These are phyloP conservation scores for Tribolium castaneum DNA, from an alignment of 1,140 invertebrate species.

Conservation along the genomic window DNA sequence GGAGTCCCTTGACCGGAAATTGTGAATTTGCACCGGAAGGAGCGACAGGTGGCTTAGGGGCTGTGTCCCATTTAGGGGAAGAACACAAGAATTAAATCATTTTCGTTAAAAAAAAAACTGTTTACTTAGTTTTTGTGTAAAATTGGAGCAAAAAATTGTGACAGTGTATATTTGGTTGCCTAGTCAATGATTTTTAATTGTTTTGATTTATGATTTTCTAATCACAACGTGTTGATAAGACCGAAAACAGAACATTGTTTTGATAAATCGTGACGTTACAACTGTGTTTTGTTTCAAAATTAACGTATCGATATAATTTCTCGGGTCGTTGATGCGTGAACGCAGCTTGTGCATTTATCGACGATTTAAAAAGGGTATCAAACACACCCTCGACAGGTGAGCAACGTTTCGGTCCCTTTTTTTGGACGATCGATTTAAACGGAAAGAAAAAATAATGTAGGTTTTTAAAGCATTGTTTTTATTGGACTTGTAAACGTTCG, in stretches of 20 bases:
- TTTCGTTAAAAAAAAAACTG: too few relatives aligned
- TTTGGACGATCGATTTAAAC: not conserved
- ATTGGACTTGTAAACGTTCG: too few relatives aligned
- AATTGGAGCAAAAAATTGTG: too few relatives aligned
- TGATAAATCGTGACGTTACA: not conserved
- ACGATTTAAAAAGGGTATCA: slow-evolving; percentile 31
- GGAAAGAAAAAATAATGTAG: not conserved
- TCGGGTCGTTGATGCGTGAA: slow-evolving; percentile 40
- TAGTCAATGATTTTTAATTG: too few relatives aligned
- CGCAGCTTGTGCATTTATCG: slow-evolving; percentile 42
- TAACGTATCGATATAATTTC: slow-evolving; percentile 42
- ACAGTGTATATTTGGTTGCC: too few relatives aligned
- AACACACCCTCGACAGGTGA: slow-evolving; percentile 23
- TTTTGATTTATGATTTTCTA: too few relatives aligned
- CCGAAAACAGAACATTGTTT: not conserved
- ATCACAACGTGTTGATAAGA: not conserved
- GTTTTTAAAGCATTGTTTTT: not conserved
- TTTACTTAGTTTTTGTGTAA: too few relatives aligned
- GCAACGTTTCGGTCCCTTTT: not conserved
- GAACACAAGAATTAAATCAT: too few relatives aligned
- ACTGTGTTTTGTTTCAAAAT: not conserved
- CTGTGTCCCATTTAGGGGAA: too few relatives aligned
- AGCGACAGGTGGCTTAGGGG: not conserved
- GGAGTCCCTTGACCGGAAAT: not conserved
- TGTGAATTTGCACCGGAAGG: not conserved